Conservation (phyloP, 2,888 invertebrate genomes). For the Tiphia femorata region DNA sequence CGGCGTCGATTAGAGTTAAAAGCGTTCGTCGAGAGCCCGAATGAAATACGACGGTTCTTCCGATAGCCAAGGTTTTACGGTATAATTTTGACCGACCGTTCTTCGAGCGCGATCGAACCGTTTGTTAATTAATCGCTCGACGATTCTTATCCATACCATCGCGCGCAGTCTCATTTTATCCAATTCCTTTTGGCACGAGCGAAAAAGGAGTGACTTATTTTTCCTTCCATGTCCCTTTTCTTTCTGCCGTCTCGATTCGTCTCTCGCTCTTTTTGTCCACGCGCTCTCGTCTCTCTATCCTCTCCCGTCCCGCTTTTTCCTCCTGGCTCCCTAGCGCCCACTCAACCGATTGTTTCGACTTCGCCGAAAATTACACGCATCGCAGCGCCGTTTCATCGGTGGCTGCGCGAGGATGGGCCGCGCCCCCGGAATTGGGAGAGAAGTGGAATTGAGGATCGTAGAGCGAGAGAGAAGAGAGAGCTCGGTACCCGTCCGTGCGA, state of each 20-base stretch:
- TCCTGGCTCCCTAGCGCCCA: no score
- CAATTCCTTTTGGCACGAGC: no score
- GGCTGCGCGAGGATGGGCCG: neutral
- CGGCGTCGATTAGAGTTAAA: no score
- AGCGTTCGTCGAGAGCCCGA: neutral
- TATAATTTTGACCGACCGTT: neutral
- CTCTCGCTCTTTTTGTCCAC: no score
- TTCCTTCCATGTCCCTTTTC: no score
- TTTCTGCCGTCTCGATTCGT: no score
- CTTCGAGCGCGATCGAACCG: neutral
- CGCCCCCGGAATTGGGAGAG: neutral
- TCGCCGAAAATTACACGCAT: slow-evolving; percentile 23
- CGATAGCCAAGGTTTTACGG: neutral
- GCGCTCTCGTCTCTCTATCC: no score
- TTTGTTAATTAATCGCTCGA: no score
- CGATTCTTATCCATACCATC: no score
- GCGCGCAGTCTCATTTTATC: no score
- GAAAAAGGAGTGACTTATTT: no score
- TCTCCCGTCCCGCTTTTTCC: no score
- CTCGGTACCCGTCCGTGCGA: neutral
- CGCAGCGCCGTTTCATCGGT: neutral
- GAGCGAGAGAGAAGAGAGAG: neutral
- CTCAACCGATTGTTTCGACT: slow-evolving; percentile 34
- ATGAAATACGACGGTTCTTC: neutral
- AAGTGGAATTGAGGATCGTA: neutral